Evolutionary conservation across 2,113 vertebrate species (phyloP).

Genomic region (Puntigrus tetrazona): DNA sequence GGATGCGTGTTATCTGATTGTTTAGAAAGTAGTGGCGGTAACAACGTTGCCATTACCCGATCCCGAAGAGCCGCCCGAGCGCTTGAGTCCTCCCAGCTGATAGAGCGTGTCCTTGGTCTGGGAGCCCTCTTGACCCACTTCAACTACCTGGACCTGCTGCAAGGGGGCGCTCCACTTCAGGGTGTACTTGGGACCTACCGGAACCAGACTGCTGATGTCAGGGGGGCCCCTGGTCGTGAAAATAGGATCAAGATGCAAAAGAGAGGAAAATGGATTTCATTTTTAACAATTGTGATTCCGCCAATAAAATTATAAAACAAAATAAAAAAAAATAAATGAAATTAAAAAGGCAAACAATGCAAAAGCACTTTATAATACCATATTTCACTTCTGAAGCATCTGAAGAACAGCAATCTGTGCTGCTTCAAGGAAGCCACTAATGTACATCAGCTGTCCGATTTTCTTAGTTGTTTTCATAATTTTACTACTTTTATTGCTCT

Average conservation of each 20-base stretch:
- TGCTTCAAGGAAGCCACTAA: no score
- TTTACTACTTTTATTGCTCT: not conserved
- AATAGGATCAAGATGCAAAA: not conserved
- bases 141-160: slow-evolving; percentile 89
- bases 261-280: not conserved
- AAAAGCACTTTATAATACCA: not conserved
- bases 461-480: no score
- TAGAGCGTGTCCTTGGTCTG: slow-evolving; percentile 81
- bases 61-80: slow-evolving; percentile 47
- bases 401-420: not conserved
- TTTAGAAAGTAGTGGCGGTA: slow-evolving; percentile 26
- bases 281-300: not conserved
- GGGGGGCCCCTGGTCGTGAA: slow-evolving; percentile 76
- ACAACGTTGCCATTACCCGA: slow-evolving; percentile 62
- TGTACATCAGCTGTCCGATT: not conserved
- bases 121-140: slow-evolving; percentile 85
- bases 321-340: no score
- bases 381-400: not conserved
- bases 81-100: slow-evolving; percentile 77
- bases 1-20: slow-evolving; percentile 52
- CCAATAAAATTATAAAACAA: not conserved
- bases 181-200: slow-evolving; percentile 90
- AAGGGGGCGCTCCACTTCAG: slow-evolving; percentile 94
- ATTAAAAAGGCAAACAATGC: not conserved
- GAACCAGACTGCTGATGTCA: slow-evolving; percentile 92